Conservation (phyloP, 2,888 invertebrate genomes). For the Drosophila melanosoma region DNA sequence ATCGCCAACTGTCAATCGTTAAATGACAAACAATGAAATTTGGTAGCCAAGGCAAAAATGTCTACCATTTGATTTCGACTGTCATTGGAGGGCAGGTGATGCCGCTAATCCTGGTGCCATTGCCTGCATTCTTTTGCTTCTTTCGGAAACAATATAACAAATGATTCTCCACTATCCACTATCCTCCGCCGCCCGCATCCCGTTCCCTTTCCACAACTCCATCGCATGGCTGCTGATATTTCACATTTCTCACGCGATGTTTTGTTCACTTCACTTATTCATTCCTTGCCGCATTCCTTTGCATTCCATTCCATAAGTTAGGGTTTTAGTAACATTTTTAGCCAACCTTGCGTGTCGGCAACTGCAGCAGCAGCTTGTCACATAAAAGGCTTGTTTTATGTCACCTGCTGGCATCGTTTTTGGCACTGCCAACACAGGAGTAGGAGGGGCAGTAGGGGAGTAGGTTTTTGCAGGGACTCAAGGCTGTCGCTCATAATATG, state of each 20-base stretch:
- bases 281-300: slow-evolving; percentile 39
- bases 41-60: slow-evolving; percentile 62
- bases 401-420: slow-evolving; percentile 62
- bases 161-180: slow-evolving; percentile 55
- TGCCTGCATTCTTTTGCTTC: slow-evolving; percentile 60
- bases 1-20: slow-evolving; percentile 79
- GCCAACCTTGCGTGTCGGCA: slow-evolving; percentile 68
- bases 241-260: slow-evolving; percentile 68
- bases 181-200: background rate
- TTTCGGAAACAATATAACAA: slow-evolving; percentile 71
- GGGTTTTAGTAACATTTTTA: slow-evolving; percentile 31
- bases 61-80: slow-evolving; percentile 66
- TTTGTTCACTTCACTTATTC: slow-evolving; percentile 40
- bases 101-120: slow-evolving; percentile 63
- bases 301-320: slow-evolving; percentile 20
- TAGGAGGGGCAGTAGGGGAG: background rate
- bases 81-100: slow-evolving; percentile 49
- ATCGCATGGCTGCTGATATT: slow-evolving; percentile 29
- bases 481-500: slow-evolving; percentile 66
- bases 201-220: background rate
- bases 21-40: slow-evolving; percentile 80
- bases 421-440: slow-evolving; percentile 4
- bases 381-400: slow-evolving; percentile 80
- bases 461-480: slow-evolving; percentile 18
- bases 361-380: slow-evolving; percentile 67